Conservation (phyloP, 92 coral and sea anemone genomes). For the Isaurus tuberculatus region DNA sequence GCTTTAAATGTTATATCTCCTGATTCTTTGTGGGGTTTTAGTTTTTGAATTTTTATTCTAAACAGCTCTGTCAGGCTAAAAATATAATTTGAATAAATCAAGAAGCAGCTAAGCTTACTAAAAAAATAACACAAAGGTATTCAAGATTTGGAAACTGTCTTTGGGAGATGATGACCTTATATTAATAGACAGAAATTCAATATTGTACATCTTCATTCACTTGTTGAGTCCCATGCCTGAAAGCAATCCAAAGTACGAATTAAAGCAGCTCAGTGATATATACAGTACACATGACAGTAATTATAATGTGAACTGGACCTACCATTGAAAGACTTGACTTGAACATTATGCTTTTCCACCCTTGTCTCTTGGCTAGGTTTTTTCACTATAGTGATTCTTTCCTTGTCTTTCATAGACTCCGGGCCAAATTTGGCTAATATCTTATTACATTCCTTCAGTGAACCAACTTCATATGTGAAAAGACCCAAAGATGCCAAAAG, state of each 20-base stretch:
- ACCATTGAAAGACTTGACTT: constrained; percentile 38
- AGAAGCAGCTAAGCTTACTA: constrained; percentile 12
- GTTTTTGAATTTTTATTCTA: not conserved
- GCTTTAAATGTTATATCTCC: too few relatives aligned
- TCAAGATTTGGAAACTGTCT: not conserved
- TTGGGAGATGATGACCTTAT: too few relatives aligned
- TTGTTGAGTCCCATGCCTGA: not conserved
- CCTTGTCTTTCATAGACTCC: constrained; percentile 58
- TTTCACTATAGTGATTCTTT: constrained; percentile 3
- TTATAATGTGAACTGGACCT: not conserved
- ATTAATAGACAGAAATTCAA: not conserved
- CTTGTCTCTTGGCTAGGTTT: constrained; percentile 27
- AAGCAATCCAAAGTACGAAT: not conserved
- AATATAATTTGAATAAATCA: constrained; percentile 2
- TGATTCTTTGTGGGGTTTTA: not conserved
- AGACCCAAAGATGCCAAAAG: constrained; percentile 59
- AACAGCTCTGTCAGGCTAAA: not conserved
- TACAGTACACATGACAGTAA: not conserved
- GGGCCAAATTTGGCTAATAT: constrained; percentile 67
- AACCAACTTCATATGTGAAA: constrained; percentile 58
- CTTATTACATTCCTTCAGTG: constrained; percentile 57
- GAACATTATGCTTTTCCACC: constrained; percentile 32
- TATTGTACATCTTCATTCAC: not conserved
- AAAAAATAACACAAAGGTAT: not conserved
- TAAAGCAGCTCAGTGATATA: not conserved